Evolutionary conservation across 2,888 invertebrate genomes (phyloP), one percentile per base, ranked within the genome.

Genomic region (Helleia helle): DNA sequence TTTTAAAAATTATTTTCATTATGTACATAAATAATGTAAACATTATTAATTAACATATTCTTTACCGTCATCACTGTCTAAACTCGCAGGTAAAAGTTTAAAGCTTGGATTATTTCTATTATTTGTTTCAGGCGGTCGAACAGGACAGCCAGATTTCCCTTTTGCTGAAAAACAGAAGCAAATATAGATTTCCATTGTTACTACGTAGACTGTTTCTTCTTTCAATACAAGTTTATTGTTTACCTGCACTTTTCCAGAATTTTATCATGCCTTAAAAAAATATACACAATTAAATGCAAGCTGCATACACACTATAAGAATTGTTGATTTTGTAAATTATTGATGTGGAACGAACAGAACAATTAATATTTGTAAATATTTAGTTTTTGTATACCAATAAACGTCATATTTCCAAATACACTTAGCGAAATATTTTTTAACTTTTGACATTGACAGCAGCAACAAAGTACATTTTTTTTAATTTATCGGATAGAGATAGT

Each of bases 171-270:
- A 45, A 41, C 41, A 51, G 37, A 44, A 14, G 36, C 43, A 42
- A 50, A 40, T 24, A 24, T 22, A 39, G 17, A 11, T 30, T 17
- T 40, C 11, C 15, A 25, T 11, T 8, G 25, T 8, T 30, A 25
- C 39, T 31, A 40, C 31, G 39, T 31, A 22, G 31, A 26, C 39
- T 31, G 13, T 15, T 31, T 31, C 9, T 24, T 8, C 7, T n/a
- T 13, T 11, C 17, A 8, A 4, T 4, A 13, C 7, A 17, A 18
- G 4, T 13, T n/a, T 9, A 8, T 26, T 40, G 25, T 56, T 58
- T 87, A 90, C 90, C 89, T 81, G 90, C 84, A 77, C 90, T 91
- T 76, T 90, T 91, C 91, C 91, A 91, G 83, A 92, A 92, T 74
- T 91, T 90, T 70, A 92, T 87, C 91, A 91, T 91, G 75, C 83